phyloP scores from a whole-genome alignment of 2,797 vertebrate genomes.

The Ispidina lecontei region DNA sequence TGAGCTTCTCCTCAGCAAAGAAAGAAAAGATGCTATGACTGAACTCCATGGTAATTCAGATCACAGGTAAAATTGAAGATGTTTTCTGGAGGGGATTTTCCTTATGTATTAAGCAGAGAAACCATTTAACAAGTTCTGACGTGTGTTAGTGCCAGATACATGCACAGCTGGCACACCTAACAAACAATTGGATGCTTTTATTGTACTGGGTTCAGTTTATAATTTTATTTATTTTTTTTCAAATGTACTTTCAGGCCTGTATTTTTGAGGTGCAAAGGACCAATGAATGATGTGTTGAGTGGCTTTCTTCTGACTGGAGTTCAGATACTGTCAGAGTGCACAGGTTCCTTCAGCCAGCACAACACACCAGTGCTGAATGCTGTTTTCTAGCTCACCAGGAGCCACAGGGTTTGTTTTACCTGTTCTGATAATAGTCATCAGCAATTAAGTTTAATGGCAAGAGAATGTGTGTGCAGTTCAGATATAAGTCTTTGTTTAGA shows the following conservation, averaged over 20 bases:
- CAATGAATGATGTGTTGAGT: accelerated
- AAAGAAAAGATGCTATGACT: background rate
- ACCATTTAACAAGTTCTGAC: slow-evolving; percentile 42
- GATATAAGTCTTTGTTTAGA: background rate
- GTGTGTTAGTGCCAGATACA: slow-evolving; percentile 32
- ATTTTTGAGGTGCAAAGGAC: background rate
- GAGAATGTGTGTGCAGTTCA: background rate
- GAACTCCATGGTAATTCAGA: background rate
- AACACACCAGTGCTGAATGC: background rate
- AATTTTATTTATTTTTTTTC: no score
- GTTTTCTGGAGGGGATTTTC: slow-evolving; percentile 8
- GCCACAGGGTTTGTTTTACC: background rate
- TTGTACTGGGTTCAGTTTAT: background rate
- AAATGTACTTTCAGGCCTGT: background rate
- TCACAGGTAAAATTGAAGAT: background rate
- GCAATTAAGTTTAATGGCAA: background rate
- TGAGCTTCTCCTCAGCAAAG: background rate
- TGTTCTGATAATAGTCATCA: background rate
- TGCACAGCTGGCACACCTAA: background rate
- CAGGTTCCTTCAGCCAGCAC: background rate
- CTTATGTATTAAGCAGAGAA: background rate
- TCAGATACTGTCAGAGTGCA: background rate
- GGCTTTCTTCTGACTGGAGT: background rate
- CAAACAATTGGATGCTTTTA: background rate
- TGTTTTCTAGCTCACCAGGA: background rate